Percentiles rank a stretch among this genome's conserved stretches.
phyloP scores from a whole-genome alignment of 2,113 vertebrate species.

The Varanus salvator region DNA sequence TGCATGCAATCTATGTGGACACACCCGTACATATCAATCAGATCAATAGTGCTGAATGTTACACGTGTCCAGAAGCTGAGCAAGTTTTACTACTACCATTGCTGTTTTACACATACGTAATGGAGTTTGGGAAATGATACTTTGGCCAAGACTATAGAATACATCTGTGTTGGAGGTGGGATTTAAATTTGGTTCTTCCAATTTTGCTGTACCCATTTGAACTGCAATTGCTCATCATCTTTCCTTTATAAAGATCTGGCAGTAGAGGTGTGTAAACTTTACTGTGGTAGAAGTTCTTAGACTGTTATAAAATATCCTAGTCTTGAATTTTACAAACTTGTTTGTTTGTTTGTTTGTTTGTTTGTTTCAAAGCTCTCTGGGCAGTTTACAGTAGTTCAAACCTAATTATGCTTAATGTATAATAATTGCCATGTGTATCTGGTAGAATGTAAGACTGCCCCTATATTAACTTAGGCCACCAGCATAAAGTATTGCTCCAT shows the following conservation, averaged over 20 bases:
- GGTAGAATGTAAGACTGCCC: neutral
- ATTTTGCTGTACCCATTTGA: neutral
- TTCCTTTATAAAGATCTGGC: neutral
- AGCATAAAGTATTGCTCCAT: neutral
- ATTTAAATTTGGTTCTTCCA: neutral
- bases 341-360: no score
- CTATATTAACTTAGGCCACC: neutral
- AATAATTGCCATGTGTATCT: neutral
- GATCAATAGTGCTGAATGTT: neutral
- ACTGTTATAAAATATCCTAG: conserved; percentile 9
- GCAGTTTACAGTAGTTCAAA: no score
- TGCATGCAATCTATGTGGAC: neutral
- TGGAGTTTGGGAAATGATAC: neutral
- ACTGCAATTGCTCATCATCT: neutral
- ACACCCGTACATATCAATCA: neutral
- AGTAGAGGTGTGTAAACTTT: neutral
- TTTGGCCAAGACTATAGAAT: neutral
- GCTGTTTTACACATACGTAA: neutral
- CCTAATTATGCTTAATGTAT: neutral
- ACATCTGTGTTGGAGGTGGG: neutral
- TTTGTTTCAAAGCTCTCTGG: no score
- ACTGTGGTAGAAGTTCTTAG: neutral
- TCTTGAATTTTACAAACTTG: neutral
- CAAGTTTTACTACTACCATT: neutral
- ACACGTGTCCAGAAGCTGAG: neutral